A percentile compares a stretch with the other conserved stretches of the same genome.
These are phyloP conservation scores for Apeltes quadracus DNA, from an alignment of 2,113 vertebrate species.

Conservation along the genomic window DNA sequence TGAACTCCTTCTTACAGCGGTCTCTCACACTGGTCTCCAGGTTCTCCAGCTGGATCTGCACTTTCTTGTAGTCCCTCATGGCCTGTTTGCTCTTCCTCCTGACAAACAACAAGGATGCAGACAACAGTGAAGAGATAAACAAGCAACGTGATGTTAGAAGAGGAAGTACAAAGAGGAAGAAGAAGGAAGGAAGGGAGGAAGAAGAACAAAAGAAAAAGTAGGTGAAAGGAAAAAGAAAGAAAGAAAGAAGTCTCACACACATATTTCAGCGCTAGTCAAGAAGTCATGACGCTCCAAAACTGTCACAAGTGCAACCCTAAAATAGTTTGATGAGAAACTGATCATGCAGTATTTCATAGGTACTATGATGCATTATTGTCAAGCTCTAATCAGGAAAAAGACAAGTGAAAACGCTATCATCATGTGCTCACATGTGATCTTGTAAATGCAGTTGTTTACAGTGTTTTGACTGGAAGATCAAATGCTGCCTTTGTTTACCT, in stretches of 20 bases:
- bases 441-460: not conserved
- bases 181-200: not conserved
- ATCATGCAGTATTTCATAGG: not conserved
- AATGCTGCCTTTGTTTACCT: constrained; percentile 76
- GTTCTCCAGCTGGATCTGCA: constrained; percentile 97
- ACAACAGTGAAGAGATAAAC: not conserved
- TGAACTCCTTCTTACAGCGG: constrained; percentile 98
- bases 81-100: constrained; percentile 98
- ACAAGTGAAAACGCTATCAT: not conserved
- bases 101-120: constrained; percentile 29
- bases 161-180: too few relatives aligned
- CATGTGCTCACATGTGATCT: not conserved
- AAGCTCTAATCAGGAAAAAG: not conserved
- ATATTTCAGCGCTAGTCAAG: too few relatives aligned
- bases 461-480: too few relatives aligned
- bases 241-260: not conserved
- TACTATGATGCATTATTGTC: not conserved
- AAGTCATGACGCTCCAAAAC: too few relatives aligned
- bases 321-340: too few relatives aligned
- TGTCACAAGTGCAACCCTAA: too few relatives aligned
- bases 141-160: not conserved
- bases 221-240: not conserved
- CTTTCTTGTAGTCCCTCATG: constrained; percentile 95
- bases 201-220: too few relatives aligned
- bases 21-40: constrained; percentile 97